Base-by-base conservation (phyloP, 2,888 invertebrate species). In the Ethmia dodecea region DNA sequence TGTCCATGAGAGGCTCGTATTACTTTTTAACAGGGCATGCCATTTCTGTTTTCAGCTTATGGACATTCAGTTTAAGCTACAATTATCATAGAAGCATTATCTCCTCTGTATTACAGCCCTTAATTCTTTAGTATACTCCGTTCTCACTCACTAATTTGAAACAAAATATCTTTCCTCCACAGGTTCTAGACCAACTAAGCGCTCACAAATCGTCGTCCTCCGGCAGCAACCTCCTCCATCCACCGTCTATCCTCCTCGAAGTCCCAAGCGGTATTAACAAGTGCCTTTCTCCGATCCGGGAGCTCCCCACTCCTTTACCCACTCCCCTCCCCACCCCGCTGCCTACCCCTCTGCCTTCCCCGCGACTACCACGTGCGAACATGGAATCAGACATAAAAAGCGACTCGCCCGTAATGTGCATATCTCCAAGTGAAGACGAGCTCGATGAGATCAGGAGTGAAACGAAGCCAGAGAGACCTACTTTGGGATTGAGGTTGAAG, bases 241-340 rank as follows among this genome's bases (percentile, higher is more conserved):
- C 92, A 35, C 92, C 93, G 22, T 91, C 92, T 24, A 93, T 94
- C 49, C 87, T 93, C 16, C 86, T 94, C 35, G 94, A 94, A 86
- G 92, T 93, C 51, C 93, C 94, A 25, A 90, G 89, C 66, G 81
- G 88, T 58, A 91, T 91, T 55, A 92, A 90, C 62, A 92, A 92
- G 75, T 94, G 93, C 80, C 88, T 94, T 47, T 93, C 93, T 32
- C 94, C 94, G 0, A 94, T 94, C 47, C 86, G 92, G 47, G 93
- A 93, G 71, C 86, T 93, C 49, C 93, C 93, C 2, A 93, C 93
- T 3, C 92, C 92, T 3, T 86, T 91, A 33, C 92, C 92, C 9
- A 88, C 88, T 8, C 89, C 89, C 1, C 67, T 86, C 0, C 83
- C 86, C 1, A 91, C 91, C 9, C 92, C 92, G 3, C 86, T 91